phyloP scores from a whole-genome alignment of 2,888 invertebrate species.

The Stenchaetothrips biformis region DNA sequence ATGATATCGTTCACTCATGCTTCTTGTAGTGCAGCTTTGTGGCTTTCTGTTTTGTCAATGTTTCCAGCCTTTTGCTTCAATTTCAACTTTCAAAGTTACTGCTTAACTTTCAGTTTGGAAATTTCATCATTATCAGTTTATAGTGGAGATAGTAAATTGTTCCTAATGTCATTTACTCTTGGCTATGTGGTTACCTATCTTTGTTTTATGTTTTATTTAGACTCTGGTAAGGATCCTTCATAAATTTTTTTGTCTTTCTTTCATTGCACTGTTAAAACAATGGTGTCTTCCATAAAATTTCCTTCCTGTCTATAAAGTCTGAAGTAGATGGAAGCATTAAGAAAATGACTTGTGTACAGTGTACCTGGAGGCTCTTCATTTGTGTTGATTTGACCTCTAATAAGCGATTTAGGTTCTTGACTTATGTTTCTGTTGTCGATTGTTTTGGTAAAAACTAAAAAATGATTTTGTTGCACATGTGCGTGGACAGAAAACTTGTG shows the following conservation, averaged over 20 bases:
- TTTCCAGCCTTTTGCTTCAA: neutral
- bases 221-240: neutral
- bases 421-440: neutral
- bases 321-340: neutral
- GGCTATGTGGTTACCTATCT: neutral
- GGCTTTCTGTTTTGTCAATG: neutral
- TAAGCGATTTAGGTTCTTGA: neutral
- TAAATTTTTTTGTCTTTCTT: neutral
- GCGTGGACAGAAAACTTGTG: neutral
- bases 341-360: neutral
- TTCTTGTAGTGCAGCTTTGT: neutral
- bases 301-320: neutral
- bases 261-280: neutral
- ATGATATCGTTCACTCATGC: neutral
- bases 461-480: neutral
- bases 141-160: too few species aligned
- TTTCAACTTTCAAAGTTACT: neutral
- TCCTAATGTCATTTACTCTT: neutral
- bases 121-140: too few species aligned
- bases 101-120: too few species aligned
- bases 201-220: neutral
- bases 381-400: neutral
- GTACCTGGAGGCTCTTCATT: conserved; percentile 10
- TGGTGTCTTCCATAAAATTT: neutral
- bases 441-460: neutral